Conservation (phyloP, 2,888 invertebrate species). For the Byasa hedistus region DNA sequence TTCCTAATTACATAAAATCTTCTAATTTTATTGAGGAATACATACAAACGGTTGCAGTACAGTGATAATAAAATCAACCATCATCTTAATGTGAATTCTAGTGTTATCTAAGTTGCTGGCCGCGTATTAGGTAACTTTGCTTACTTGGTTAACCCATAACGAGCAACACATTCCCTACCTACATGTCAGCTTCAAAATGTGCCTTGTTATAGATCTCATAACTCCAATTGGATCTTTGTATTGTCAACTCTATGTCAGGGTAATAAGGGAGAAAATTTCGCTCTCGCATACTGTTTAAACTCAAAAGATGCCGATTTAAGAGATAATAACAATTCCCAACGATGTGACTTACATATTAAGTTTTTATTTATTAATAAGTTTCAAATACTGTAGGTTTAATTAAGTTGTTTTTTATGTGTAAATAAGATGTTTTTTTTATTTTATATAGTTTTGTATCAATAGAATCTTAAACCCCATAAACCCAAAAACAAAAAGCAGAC, state of each 20-base stretch:
- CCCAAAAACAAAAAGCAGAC: slow-evolving; percentile 9
- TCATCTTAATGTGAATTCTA: slow-evolving; percentile 4
- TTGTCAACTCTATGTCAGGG: background rate
- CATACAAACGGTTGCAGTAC: background rate
- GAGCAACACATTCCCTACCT: slow-evolving; percentile 2
- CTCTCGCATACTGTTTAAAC: background rate
- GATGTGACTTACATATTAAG: slow-evolving; percentile 1
- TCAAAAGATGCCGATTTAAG: background rate
- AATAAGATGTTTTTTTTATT: background rate
- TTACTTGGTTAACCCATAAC: background rate
- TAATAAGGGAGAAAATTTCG: background rate
- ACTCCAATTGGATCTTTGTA: background rate
- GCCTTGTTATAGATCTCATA: background rate
- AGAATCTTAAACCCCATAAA: slow-evolving; percentile 16
- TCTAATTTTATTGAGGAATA: too few species aligned
- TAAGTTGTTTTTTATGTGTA: too few species aligned
- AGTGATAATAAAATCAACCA: background rate
- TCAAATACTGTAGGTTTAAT: background rate
- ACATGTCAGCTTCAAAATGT: slow-evolving; percentile 15
- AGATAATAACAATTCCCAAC: background rate
- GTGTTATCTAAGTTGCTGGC: background rate
- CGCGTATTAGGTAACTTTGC: slow-evolving; percentile 4
- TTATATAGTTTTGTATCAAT: slow-evolving; percentile 5
- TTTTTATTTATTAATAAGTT: background rate
- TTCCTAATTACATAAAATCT: background rate